phyloP scores from a whole-genome alignment of 2,113 vertebrate species.

The Perca fluviatilis region DNA sequence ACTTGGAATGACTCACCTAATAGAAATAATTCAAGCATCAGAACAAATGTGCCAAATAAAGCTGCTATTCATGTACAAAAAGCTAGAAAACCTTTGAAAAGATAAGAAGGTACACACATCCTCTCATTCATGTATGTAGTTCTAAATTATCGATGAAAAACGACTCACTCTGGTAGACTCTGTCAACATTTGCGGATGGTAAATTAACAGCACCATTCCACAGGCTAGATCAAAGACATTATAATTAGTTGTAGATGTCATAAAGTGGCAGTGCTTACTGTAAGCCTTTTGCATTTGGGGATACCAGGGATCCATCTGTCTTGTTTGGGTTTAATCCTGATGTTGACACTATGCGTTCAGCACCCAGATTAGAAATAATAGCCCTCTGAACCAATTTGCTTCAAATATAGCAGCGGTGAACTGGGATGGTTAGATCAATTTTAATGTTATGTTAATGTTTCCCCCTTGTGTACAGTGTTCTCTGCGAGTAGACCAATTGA shows the following conservation, averaged over 20 bases:
- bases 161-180: background rate
- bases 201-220: constrained; percentile 22
- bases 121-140: background rate
- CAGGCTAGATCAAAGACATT: constrained; percentile 26
- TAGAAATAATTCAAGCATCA: background rate
- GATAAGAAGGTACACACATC: background rate
- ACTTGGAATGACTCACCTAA: constrained; percentile 11
- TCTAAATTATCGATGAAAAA: background rate
- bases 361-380: constrained; percentile 59
- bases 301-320: constrained; percentile 40
- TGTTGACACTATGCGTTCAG: constrained; percentile 26
- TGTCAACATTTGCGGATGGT: constrained; percentile 15
- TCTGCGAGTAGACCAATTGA: background rate
- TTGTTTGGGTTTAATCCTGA: constrained; percentile 53
- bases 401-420: constrained; percentile 34
- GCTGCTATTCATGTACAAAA: background rate
- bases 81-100: background rate
- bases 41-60: background rate
- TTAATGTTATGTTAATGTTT: constrained; percentile 42
- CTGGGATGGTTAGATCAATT: constrained; percentile 33
- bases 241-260: constrained; percentile 32
- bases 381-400: constrained; percentile 48
- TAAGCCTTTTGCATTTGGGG: constrained; percentile 33
- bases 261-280: constrained; percentile 16
- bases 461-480: constrained; percentile 11